Evolutionary conservation across 2,113 vertebrate genomes (phyloP), one percentile per base, ranked within the genome.

Genomic region (Pangasianodon gigas): DNA sequence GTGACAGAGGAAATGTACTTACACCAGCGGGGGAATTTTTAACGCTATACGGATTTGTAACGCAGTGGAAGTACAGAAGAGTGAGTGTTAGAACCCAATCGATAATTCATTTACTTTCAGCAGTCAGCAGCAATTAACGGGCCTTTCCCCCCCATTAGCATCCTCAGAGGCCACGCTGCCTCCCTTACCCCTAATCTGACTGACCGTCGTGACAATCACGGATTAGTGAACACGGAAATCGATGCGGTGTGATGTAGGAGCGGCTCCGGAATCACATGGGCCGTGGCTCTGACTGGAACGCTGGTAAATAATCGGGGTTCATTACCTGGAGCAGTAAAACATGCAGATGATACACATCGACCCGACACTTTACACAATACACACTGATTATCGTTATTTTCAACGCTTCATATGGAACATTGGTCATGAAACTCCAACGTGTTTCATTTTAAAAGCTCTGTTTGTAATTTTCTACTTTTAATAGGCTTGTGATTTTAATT

Each of bases 21-120:
- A 94, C 94, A 94, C 91, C 26, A 89, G 92, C 90, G 86, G 54
- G 85, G 92, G 95, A 94, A 95, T 95, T 84, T 84, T 84, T 60
- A 84, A 84, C 21, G 82, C 54, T 84, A 95, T 95, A 95, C 93
- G 94, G 93, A 96, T 96, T 96, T 96, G 95, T 96, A 96, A 94
- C 94, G 94, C 92, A 94, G 92, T 95, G 93, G 94, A 95, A 95
- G 95, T 96, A 96, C 95, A 96, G 94, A 95, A 95, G 94, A 94
- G 81, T 92, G 92, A 94, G 95, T 94, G 89, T 89, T 58, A 88
- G 93, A 94, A 94, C 91, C 88, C 94, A 93, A 96, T 96, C 96
- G 95, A 96, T 96, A 96, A 95, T 96, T 96, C 94, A 96, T 96
- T 96, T 96, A 96, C 96, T 95, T 95, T 95, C 93, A 95, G 93